A percentile compares a stretch with the other conserved stretches of the same genome.
These are phyloP conservation scores for Eira barbara DNA, from an alignment of 2,113 vertebrate genomes.

Conservation along the genomic window DNA sequence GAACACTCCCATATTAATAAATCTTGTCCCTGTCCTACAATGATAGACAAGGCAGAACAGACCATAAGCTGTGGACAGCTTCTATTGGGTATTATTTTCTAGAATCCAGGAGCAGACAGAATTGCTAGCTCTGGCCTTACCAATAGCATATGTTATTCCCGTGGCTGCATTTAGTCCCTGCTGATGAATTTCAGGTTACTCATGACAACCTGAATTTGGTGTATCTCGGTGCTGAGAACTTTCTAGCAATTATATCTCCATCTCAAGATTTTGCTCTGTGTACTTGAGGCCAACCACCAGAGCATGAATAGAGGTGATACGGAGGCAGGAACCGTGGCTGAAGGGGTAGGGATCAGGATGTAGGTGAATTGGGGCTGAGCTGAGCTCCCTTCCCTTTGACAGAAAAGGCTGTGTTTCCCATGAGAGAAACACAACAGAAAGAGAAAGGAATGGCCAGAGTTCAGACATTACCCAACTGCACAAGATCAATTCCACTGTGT, in stretches of 20 bases:
- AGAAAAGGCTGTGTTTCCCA: background rate
- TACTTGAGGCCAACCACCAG: background rate
- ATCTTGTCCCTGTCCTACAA: background rate
- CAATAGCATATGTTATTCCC: background rate
- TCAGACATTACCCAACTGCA: background rate
- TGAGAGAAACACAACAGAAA: background rate
- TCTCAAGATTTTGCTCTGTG: background rate
- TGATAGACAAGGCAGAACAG: background rate
- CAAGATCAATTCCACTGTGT: background rate
- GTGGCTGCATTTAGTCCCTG: background rate
- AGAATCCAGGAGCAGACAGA: background rate
- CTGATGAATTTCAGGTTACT: background rate
- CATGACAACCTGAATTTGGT: background rate
- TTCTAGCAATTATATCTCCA: background rate
- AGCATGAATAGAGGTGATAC: background rate
- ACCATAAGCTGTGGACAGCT: background rate
- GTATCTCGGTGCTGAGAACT: background rate
- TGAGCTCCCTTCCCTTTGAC: background rate
- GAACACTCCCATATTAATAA: background rate
- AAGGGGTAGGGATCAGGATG: no score
- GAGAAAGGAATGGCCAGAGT: background rate
- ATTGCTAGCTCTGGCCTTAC: background rate
- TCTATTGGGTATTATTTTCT: background rate
- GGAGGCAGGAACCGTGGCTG: background rate
- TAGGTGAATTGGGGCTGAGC: background rate